These are phyloP conservation scores for Mystacornis crossleyi DNA, from an alignment of 2,113 vertebrate genomes.

Conservation along the genomic window DNA sequence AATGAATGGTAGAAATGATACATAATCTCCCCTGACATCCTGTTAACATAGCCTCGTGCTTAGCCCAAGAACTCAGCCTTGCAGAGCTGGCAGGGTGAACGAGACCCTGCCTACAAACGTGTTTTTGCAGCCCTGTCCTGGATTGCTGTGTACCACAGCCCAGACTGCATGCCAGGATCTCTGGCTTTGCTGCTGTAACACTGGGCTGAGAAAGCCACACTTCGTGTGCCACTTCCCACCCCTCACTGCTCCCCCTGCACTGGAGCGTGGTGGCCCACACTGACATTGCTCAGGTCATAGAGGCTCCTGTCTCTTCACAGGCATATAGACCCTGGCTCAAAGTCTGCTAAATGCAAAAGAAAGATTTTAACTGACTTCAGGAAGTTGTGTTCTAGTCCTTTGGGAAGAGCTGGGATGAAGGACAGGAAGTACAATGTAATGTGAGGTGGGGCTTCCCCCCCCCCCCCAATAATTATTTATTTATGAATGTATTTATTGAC, in stretches of 20 bases:
- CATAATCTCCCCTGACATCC: conserved; percentile 59
- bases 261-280: accelerated
- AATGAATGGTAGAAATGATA: conserved; percentile 60
- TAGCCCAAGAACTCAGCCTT: conserved; percentile 11
- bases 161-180: neutral
- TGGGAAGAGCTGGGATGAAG: neutral
- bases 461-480: neutral
- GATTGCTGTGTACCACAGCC: neutral
- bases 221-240: accelerated
- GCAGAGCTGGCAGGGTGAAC: neutral
- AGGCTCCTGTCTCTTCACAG: neutral
- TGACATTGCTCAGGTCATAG: neutral
- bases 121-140: neutral
- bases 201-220: neutral
- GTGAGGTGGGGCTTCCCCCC: accelerated
- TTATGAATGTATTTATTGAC: neutral
- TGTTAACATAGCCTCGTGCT: neutral
- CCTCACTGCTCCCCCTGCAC: neutral
- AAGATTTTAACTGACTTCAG: neutral
- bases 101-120: neutral
- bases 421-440: neutral
- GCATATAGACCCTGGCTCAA: neutral
- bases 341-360: neutral
- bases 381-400: neutral
- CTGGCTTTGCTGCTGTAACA: neutral